These are phyloP conservation scores for Aptenodytes patagonicus DNA, from an alignment of 2,113 vertebrate species.

Conservation along the genomic window DNA sequence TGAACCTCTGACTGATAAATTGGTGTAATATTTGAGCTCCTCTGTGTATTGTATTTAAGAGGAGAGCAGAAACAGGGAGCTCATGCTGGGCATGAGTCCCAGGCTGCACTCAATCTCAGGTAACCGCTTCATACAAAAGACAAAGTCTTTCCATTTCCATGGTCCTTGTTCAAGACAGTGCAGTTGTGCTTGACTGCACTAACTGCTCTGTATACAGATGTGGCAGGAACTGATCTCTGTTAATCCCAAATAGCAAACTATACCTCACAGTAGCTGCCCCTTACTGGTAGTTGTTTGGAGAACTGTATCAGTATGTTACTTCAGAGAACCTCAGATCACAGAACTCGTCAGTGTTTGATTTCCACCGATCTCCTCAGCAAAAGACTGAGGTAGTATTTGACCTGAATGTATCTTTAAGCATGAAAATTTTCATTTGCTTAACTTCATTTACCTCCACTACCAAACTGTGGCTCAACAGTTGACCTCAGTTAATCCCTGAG, in stretches of 20 bases:
- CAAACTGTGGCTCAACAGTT: neutral
- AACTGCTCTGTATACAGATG: neutral
- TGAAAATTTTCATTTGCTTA: neutral
- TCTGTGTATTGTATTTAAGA: neutral
- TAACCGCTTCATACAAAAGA: neutral
- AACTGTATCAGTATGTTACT: neutral
- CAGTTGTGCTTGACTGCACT: neutral
- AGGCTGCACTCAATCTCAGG: neutral
- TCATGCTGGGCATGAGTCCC: neutral
- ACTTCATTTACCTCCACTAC: neutral
- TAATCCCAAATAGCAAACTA: neutral
- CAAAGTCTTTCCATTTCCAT: neutral
- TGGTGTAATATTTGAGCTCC: neutral
- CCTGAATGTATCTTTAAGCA: neutral
- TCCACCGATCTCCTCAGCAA: neutral
- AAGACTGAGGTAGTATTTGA: neutral
- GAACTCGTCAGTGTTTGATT: neutral
- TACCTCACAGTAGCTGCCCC: neutral
- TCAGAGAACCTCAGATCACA: neutral
- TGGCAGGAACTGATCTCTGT: neutral
- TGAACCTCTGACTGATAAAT: neutral
- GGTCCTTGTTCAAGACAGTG: neutral
- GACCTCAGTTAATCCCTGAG: neutral
- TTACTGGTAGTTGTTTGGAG: neutral
- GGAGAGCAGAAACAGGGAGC: neutral